Percentiles rank a stretch among this genome's conserved stretches.
These are phyloP conservation scores for Leuciscus waleckii DNA, from an alignment of 2,797 vertebrate genomes.

Conservation along the genomic window DNA sequence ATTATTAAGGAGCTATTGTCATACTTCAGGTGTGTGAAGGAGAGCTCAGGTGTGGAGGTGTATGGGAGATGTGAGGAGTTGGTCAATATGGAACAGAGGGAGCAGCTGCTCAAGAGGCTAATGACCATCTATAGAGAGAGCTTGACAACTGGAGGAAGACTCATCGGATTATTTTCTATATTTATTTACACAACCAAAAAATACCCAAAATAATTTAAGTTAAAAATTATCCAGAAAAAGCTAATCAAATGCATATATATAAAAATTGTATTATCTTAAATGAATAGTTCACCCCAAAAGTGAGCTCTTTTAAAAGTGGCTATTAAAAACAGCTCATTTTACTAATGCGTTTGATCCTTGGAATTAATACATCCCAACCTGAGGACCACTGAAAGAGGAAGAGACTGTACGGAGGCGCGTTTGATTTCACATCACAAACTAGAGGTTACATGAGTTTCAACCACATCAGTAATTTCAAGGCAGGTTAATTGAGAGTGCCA, in stretches of 20 bases:
- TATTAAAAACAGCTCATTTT: background rate
- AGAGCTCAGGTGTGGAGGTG: slow-evolving; percentile 54
- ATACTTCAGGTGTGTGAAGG: slow-evolving; percentile 49
- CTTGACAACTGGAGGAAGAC: slow-evolving; percentile 10
- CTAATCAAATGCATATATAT: background rate
- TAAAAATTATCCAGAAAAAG: background rate
- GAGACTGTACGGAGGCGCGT: background rate
- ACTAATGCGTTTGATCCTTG: background rate
- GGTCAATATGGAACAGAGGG: slow-evolving; percentile 35
- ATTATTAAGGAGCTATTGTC: slow-evolving; percentile 42
- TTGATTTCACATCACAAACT: background rate
- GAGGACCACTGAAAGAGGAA: background rate
- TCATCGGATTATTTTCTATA: slow-evolving; percentile 11
- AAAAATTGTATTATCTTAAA: background rate
- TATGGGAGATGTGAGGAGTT: slow-evolving; percentile 17
- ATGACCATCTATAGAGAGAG: slow-evolving; percentile 38
- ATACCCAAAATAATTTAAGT: background rate
- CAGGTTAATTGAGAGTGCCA: background rate
- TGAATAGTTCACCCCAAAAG: background rate
- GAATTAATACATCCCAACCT: background rate
- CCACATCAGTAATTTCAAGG: background rate
- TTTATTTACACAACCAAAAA: slow-evolving; percentile 15
- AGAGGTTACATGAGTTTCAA: background rate
- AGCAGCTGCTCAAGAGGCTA: slow-evolving; percentile 47
- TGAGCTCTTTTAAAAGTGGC: too few species aligned